Evolutionary conservation across 2,797 vertebrate species (phyloP).

Genomic region (Coracias cyanogaster): DNA sequence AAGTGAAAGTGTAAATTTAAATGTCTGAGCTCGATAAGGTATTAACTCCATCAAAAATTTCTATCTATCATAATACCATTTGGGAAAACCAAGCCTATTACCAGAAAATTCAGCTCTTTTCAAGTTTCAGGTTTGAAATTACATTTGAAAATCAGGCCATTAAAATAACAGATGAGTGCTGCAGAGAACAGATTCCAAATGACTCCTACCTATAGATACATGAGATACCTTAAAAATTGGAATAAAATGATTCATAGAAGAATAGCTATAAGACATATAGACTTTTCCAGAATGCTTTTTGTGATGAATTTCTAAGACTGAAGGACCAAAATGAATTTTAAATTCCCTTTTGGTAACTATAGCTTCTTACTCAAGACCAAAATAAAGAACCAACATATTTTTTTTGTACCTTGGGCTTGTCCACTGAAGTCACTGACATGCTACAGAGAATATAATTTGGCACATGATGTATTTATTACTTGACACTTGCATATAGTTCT

Average conservation of each 20-base stretch:
- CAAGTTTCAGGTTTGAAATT: not conserved
- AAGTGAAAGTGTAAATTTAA: conserved; percentile 40
- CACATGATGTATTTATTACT: not conserved
- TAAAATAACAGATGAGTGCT: conserved; percentile 20
- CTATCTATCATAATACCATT: conserved; percentile 5
- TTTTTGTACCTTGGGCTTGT: not conserved
- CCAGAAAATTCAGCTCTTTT: conserved; percentile 18
- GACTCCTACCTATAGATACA: not conserved
- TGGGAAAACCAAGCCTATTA: conserved; percentile 41
- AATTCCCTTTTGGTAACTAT: not conserved
- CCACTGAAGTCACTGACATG: not conserved
- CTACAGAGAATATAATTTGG: not conserved
- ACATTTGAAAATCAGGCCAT: conserved; percentile 45
- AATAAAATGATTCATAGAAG: not conserved
- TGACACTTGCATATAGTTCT: not conserved
- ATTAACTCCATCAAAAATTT: conserved; percentile 30
- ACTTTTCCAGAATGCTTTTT: not conserved
- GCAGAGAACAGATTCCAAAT: not conserved
- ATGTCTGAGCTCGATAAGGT: not conserved
- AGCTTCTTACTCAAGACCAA: not conserved
- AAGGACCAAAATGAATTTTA: not conserved
- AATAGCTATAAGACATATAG: not conserved
- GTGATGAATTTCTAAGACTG: not conserved
- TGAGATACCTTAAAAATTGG: not conserved
- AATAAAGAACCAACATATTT: not conserved